phyloP scores from a whole-genome alignment of 2,797 vertebrate genomes.

The Masticophis lateralis region DNA sequence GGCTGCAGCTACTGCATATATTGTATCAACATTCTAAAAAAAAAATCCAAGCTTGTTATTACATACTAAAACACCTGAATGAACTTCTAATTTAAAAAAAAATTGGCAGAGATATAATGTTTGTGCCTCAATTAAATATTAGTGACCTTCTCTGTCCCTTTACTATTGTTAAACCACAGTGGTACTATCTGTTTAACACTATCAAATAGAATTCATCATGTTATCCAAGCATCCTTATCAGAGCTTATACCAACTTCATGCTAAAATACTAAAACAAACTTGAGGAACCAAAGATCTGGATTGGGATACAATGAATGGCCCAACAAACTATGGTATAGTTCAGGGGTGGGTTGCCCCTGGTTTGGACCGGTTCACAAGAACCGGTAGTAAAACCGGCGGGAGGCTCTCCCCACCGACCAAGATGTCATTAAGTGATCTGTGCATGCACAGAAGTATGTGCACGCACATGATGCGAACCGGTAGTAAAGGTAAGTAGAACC shows the following conservation, averaged over 20 bases:
- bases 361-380: no score
- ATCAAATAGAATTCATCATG: background rate
- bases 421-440: no score
- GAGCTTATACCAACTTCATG: background rate
- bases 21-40: background rate
- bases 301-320: background rate
- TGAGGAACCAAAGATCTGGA: background rate
- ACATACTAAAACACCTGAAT: background rate
- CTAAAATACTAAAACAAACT: background rate
- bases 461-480: no score
- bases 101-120: background rate
- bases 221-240: background rate
- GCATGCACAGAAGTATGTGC: no score
- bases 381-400: no score
- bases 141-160: background rate
- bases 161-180: background rate
- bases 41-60: background rate
- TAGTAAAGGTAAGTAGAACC: no score
- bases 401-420: no score
- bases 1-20: background rate
- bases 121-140: background rate
- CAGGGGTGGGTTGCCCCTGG: no score
- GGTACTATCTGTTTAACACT: background rate
- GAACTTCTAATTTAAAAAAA: background rate
- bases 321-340: background rate